Base-by-base conservation (phyloP, 2,888 invertebrate species). In the Schizaphis graminum region DNA sequence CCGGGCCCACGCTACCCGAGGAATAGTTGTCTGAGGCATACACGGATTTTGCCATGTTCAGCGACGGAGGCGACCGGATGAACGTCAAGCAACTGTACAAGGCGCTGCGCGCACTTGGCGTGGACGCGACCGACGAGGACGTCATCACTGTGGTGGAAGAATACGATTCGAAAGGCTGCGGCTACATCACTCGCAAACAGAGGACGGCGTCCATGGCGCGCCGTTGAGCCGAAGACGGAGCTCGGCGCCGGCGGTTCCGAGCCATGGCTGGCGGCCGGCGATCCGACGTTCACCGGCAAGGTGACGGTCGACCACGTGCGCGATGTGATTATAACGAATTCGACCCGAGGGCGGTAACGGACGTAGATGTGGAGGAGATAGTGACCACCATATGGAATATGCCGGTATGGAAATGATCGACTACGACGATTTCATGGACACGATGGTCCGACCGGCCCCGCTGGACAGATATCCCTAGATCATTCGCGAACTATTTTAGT, bases 91-190 rank as follows among this genome's bases (percentile, higher is more conserved):
- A 84, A 26, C 28, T 91, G 53, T 77, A 84, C 26, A 7, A 1
- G 26, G 91, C 91, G 3, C 41, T 91, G 53, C 77, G 91, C 5
- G 47, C 91, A 26, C 24, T 84, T 13, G 91, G 91, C 26, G 49
- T 91, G 13, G 91, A 91, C 53, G 91, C 91, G 16, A 91, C 91
- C 41, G 91, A 91, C 77, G 84, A 91, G 4, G 91, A 91, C 53
- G 84, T 91, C n/a, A 77, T 91, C 26, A 21, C 53, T 13, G 35
- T 91, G 7, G 84, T 53, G 0, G 77, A 91, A 11, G 84, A 84
- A 41, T 53, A 91, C 77, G 91, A 91, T 26, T 84, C 91, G 16
- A 53, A 53, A 13, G 84, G 84, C 84, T 84, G 84, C 26, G 91
- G 91, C 0, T 41, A 77, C 77, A 44, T 91, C 35, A 53, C 77